These are phyloP conservation scores for Aphidius colemani DNA, from an alignment of 2,888 invertebrate species.

Conservation along the genomic window DNA sequence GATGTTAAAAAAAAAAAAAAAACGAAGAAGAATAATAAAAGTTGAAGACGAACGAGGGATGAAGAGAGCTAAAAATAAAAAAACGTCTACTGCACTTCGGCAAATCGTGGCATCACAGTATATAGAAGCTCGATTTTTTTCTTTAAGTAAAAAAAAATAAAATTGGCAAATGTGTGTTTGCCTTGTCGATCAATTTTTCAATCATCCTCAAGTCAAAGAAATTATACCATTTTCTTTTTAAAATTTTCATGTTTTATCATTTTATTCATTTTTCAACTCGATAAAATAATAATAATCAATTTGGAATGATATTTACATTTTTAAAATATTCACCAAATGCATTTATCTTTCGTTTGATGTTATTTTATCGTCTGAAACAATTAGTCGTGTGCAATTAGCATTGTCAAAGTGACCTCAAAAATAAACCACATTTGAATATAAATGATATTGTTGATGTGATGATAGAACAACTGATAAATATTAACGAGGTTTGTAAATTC, in stretches of 20 bases:
- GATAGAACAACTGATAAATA: conserved; percentile 28
- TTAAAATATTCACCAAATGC: background rate
- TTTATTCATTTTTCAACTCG: conserved; percentile 1
- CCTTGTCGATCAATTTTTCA: conserved; percentile 21
- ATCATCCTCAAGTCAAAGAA: background rate
- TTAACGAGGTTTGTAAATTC: conserved; percentile 31
- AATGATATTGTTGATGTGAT: conserved; percentile 8
- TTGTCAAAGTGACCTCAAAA: conserved; percentile 27
- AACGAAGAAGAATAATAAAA: background rate
- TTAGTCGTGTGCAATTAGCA: conserved; percentile 27
- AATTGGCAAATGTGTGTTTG: conserved; percentile 24
- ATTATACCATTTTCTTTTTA: conserved; percentile 11
- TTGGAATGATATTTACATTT: background rate
- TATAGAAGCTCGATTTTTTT: conserved; percentile 20
- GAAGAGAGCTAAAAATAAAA: conserved; percentile 7
- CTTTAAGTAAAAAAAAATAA: background rate
- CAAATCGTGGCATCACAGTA: conserved; percentile 22
- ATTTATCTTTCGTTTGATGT: background rate
- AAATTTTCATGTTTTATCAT: background rate
- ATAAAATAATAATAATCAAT: background rate
- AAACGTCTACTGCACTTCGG: conserved; percentile 24
- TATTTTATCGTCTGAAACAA: conserved; percentile 25
- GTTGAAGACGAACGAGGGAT: background rate
- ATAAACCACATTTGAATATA: conserved; percentile 8
- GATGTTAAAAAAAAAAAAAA: background rate